phyloP scores from a whole-genome alignment of 2,797 vertebrate species.

The Pipistrellus pipistrellus region DNA sequence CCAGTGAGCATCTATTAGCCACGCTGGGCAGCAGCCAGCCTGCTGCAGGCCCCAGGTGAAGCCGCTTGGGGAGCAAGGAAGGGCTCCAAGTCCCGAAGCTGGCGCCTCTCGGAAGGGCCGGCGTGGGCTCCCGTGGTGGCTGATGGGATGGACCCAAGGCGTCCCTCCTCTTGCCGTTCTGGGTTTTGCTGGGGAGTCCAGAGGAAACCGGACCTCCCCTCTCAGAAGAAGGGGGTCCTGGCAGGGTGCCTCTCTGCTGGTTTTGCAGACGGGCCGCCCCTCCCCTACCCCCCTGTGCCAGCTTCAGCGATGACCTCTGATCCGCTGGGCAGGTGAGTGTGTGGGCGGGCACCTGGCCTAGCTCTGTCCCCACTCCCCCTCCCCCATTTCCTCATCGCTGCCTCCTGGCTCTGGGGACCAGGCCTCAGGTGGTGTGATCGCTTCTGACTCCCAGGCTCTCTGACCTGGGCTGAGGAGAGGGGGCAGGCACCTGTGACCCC shows the following conservation, averaged over 20 bases:
- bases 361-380: too few species aligned
- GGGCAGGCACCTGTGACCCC: neutral
- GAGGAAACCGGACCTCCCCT: neutral
- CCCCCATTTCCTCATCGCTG: neutral
- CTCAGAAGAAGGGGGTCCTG: neutral
- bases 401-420: neutral
- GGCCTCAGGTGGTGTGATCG: neutral
- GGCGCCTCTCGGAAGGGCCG: neutral
- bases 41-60: neutral
- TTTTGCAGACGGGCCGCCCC: neutral
- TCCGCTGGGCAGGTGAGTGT: neutral
- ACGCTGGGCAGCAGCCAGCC: accelerated
- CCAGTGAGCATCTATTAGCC: neutral
- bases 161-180: neutral
- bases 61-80: neutral
- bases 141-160: neutral
- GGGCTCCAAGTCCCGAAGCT: neutral
- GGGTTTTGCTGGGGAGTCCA: neutral
- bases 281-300: accelerated
- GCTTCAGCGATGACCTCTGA: neutral
- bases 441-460: neutral
- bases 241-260: neutral
- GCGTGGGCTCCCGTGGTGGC: accelerated
- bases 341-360: neutral
- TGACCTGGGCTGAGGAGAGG: neutral